Evolutionary conservation across 2,797 vertebrate genomes (phyloP).

Genomic region (Chrysocyon brachyurus): DNA sequence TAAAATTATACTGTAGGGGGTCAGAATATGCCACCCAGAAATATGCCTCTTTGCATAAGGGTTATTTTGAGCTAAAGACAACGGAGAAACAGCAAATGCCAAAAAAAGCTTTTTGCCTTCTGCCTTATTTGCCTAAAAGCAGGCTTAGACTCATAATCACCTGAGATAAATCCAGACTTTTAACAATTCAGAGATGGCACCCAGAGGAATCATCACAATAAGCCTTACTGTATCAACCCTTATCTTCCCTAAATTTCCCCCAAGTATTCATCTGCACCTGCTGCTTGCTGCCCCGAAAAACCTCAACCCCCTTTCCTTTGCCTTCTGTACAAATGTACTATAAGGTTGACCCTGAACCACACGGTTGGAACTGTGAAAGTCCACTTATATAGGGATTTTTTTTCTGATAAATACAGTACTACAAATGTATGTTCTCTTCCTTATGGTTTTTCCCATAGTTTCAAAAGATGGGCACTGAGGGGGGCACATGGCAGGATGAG

Average conservation of each 20-base stretch:
- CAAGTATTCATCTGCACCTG: neutral
- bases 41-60: neutral
- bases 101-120: neutral
- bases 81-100: neutral
- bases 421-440: neutral
- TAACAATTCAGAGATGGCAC: neutral
- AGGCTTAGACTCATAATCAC: neutral
- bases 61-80: neutral
- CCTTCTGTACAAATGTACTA: neutral
- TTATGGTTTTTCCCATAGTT: neutral
- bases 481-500: too few species aligned
- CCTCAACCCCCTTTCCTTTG: neutral
- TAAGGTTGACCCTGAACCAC: neutral
- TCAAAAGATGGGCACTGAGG: too few species aligned
- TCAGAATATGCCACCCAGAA: neutral
- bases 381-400: neutral
- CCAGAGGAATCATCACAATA: neutral
- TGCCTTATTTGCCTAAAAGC: neutral
- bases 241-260: neutral
- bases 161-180: neutral
- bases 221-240: neutral
- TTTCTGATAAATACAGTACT: neutral
- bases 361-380: neutral
- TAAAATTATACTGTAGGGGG: neutral
- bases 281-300: neutral